Percentiles rank a stretch among this genome's conserved stretches.
Evolutionary conservation across 2,888 invertebrate genomes (phyloP).

Genomic region (Habroteleia sp.): DNA sequence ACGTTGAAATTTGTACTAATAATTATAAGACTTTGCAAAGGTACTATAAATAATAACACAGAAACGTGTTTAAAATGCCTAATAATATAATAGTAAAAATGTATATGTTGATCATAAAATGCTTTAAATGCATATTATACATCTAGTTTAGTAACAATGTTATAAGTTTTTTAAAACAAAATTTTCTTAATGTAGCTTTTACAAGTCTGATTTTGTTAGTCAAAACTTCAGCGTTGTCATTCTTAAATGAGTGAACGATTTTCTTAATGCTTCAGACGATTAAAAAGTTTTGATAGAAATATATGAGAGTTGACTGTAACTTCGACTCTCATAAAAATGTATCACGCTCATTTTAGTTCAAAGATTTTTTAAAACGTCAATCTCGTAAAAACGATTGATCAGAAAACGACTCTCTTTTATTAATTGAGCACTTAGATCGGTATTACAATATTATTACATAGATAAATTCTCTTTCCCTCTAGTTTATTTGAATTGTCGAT

Average conservation of each 20-base stretch:
- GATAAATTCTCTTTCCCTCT: too few relatives aligned
- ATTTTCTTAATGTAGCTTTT: too few relatives aligned
- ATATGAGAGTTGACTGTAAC: conserved; percentile 31
- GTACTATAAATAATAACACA: too few relatives aligned
- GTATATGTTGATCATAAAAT: too few relatives aligned
- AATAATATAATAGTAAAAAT: too few relatives aligned
- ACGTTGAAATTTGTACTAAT: too few relatives aligned
- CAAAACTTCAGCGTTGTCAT: conserved; percentile 1
- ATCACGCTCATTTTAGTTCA: conserved; percentile 22
- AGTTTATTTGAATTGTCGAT: too few relatives aligned
- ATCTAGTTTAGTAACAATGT: not conserved
- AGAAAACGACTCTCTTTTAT: conserved; percentile 7
- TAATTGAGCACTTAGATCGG: conserved; percentile 10
- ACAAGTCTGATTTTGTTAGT: too few relatives aligned
- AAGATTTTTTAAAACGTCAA: conserved; percentile 21
- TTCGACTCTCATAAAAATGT: conserved; percentile 24
- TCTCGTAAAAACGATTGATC: conserved; percentile 26
- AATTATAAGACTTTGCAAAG: too few relatives aligned
- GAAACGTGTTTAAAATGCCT: too few relatives aligned
- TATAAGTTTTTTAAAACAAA: not conserved
- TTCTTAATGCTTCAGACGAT: conserved; percentile 19
- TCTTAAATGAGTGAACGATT: conserved; percentile 16
- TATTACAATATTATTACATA: too few relatives aligned
- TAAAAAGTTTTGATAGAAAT: conserved; percentile 33
- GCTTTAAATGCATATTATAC: too few relatives aligned